Base-by-base conservation (phyloP, 2,888 invertebrate species). In the Drosophila flavopinicola region DNA sequence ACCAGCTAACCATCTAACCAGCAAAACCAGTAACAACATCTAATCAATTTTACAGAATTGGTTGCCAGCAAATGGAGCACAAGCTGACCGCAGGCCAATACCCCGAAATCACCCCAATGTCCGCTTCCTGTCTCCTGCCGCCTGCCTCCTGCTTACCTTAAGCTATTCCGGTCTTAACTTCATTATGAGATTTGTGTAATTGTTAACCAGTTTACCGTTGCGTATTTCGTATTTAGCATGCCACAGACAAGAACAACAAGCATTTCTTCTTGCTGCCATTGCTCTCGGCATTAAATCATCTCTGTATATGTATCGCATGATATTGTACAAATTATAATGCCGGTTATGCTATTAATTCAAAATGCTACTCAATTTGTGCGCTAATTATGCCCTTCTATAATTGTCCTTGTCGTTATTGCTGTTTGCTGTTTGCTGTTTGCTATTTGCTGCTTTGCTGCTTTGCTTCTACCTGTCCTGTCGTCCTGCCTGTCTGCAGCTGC, bases 101-200 rank as follows among this genome's bases (percentile, higher is more conserved):
- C 7, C 3, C 33, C 41, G 3, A 13, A 41, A 9, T 10, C 6
- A 5, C 15, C 13, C 11, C 41, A 30, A 3, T 13, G 17, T 15
- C 13, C 9, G 1, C 30, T 13, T 2, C 15, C 13, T n/a, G n/a
- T n/a, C 17, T 3, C 5, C 9, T 20, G 11, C 11, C 7, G 2
- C 5, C 13, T 11, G 3, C 27, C 7, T 11, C 27, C 13, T 10
- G 17, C 25, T 49, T 45, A 52, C 44, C 32, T 29, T 52, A 35
- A 9, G 11, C 30, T 11, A 24, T 32, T 48, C 32, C 35, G 53
- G 53, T 56, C 47, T 64, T 54, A 78, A 82, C 82, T 82, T 75
- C 83, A 86, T 82, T 68, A 85, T 82, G 75, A 58, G 78, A 78
- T 86, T 86, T 85, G 68, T 80, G 57, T 68, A 85, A 78, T 86